phyloP scores from a whole-genome alignment of 1,140 invertebrate species.

The Aphidius gifuensis region DNA sequence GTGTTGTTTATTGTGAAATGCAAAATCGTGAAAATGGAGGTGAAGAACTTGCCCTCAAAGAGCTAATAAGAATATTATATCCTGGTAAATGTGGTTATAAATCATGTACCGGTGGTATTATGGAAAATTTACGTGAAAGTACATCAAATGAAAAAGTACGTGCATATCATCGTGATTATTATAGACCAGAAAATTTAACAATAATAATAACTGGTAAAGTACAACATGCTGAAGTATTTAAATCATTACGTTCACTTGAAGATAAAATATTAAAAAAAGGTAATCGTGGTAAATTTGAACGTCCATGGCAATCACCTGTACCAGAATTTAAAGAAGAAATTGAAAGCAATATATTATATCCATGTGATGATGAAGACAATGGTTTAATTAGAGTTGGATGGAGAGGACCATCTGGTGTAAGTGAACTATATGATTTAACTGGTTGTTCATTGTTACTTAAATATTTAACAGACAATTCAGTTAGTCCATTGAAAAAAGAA shows the following conservation, averaged over 20 bases:
- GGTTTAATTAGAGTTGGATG: constrained; percentile 79
- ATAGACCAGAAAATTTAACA: constrained; percentile 85
- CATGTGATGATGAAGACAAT: constrained; percentile 81
- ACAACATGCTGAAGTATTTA: constrained; percentile 72
- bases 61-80: constrained; percentile 69
- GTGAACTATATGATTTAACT: constrained; percentile 58
- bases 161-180: constrained; percentile 81
- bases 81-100: constrained; percentile 80
- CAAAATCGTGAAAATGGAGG: constrained; percentile 80
- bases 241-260: constrained; percentile 69
- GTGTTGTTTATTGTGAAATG: constrained; percentile 94
- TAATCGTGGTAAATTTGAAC: constrained; percentile 59
- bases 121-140: constrained; percentile 79
- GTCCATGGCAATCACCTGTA: constrained; percentile 74
- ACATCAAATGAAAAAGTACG: constrained; percentile 79
- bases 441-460: constrained; percentile 72
- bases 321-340: constrained; percentile 60
- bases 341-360: constrained; percentile 64
- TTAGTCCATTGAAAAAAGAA: constrained; percentile 77
- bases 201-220: constrained; percentile 82
- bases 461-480: constrained; percentile 81
- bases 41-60: constrained; percentile 64
- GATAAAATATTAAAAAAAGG: constrained; percentile 74
- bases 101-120: constrained; percentile 74
- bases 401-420: constrained; percentile 73